Conservation (phyloP, 2,797 vertebrate genomes). For the Enteromius radiatus region DNA sequence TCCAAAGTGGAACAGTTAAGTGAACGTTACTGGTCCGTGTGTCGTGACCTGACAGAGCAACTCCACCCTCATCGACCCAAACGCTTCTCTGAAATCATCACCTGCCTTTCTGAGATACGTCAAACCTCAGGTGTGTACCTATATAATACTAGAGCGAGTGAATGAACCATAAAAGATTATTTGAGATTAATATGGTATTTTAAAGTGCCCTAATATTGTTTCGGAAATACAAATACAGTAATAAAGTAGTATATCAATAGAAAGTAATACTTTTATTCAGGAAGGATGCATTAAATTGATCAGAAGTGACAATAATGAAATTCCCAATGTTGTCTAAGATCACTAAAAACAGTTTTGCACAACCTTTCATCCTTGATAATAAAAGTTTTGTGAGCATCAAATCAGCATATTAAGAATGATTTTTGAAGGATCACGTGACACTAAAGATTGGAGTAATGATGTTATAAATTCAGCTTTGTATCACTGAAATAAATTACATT, state of each 20-base stretch:
- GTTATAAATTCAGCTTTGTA: not conserved
- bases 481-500: not conserved
- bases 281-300: not conserved
- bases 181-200: no score
- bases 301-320: not conserved
- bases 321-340: not conserved
- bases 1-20: conserved; percentile 96
- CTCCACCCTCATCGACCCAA: conserved; percentile 95
- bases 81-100: conserved; percentile 96
- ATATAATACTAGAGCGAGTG: not conserved
- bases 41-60: conserved; percentile 95
- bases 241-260: not conserved
- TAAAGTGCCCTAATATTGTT: no score
- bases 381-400: not conserved
- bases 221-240: not conserved
- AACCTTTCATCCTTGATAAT: not conserved
- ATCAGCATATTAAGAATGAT: not conserved
- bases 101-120: conserved; percentile 97
- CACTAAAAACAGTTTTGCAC: not conserved
- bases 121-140: conserved; percentile 90
- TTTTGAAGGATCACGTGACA: not conserved
- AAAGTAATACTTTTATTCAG: not conserved
- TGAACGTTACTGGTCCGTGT: conserved; percentile 97
- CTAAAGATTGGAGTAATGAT: not conserved
- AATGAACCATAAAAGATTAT: not conserved